Base-by-base conservation (phyloP, 2,113 vertebrate species). In the Nesogale talazaci region DNA sequence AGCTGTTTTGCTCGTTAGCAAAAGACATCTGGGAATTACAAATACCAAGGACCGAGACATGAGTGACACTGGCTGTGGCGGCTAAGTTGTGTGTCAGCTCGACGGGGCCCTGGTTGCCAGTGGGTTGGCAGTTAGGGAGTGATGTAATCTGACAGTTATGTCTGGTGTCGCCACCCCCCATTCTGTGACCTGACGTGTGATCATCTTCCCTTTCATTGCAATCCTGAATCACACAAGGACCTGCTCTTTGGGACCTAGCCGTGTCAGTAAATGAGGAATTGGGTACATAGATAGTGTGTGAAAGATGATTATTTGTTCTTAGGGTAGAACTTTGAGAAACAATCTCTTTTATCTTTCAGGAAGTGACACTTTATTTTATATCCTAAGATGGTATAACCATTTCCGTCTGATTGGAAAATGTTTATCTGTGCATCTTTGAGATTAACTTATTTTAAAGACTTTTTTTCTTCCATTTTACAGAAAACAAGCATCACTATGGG, bases 401-500 rank as follows among this genome's bases (percentile, higher is more conserved):
- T 81, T 29, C 75, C 40, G n/a, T 88, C 19, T 88, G 59, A 78
- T 79, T 79, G 42, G 3, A 84, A 79, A 69, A 40, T 56, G 14
- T 38, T 59, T 83, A 31, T 52, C 29, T 83, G 22, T 27, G 77
- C 27, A 52, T 69, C 36, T 74, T 59, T 65, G 7, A 46, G 29
- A 52, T 2, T 74, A 57, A 8, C 16, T 78, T 61, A 65, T 89
- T 93, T 67, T 85, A 89, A 91, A 85, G 34, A 86, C 52, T 93
- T 7, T 90, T 16, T 83, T 78, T 59, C 93, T 6, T 80, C 23
- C 56, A 25, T 70, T 97, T 89, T 90, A 81, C 98, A 99, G 99
- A 97, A 99, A 99, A 89, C 99, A 99, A 96, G 90, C 98, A 0
- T 96, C 96, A 3, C 94, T 99, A 72, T 99, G 99, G 99, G 94